Percentiles rank a stretch among this genome's conserved stretches.
Evolutionary conservation across 2,113 vertebrate genomes (phyloP).

Genomic region (Hemibagrus wyckioides): DNA sequence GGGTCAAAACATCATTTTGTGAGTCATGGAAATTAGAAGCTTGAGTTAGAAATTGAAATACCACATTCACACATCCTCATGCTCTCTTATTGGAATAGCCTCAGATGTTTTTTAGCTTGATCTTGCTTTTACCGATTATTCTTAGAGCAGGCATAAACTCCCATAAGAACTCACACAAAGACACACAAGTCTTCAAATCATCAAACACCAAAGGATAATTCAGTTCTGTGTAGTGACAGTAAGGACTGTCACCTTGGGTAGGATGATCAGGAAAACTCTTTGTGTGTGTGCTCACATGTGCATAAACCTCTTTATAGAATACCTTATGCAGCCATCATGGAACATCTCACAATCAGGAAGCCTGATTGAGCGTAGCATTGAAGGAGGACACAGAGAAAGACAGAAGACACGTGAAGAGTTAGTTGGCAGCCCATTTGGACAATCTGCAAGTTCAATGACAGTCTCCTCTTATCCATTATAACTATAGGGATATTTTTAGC

Average conservation of each 20-base stretch:
- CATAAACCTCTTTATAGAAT: constrained; percentile 63
- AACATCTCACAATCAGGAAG: constrained; percentile 77
- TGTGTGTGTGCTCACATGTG: constrained; percentile 37
- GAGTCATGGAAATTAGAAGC: constrained; percentile 73
- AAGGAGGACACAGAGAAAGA: constrained; percentile 61
- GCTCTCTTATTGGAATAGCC: not conserved
- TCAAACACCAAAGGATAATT: not conserved
- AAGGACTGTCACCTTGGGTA: not conserved
- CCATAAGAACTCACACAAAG: not conserved
- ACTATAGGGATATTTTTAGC: not conserved
- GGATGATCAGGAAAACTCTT: not conserved
- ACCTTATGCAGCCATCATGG: constrained; percentile 79
- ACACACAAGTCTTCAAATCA: not conserved
- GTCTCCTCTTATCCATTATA: not conserved
- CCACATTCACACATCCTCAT: constrained; percentile 24
- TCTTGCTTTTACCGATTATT: not conserved
- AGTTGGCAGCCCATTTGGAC: constrained; percentile 46
- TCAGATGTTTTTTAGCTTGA: not conserved
- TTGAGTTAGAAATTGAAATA: constrained; percentile 19
- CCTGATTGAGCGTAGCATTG: constrained; percentile 71
- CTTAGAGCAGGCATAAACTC: not conserved
- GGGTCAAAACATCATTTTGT: constrained; percentile 54
- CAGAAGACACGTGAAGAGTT: constrained; percentile 57
- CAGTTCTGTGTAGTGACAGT: not conserved
- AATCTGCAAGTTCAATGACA: constrained; percentile 42